Base-by-base conservation (phyloP, 2,888 invertebrate species). In the Drosophila mimica region DNA sequence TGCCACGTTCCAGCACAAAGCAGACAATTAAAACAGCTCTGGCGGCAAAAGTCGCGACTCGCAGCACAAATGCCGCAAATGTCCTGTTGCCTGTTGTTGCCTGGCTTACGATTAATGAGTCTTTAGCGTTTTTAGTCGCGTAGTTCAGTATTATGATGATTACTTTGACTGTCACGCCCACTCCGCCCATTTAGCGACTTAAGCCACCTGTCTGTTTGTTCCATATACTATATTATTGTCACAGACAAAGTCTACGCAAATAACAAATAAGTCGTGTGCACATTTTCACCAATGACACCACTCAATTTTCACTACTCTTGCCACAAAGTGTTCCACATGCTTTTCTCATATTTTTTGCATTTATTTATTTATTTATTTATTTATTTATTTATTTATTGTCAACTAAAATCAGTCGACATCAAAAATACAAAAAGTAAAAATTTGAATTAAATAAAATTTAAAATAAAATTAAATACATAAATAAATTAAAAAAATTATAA, bases 21-120 rank as follows among this genome's bases (percentile, higher is more conserved):
- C 69, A 46, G 62, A 82, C 83, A 88, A 86, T 86, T 87, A 88
- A 84, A 81, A 77, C 73, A 72, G 62, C 74, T 82, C 82, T 76
- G 74, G 56, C 68, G 65, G 82, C 79, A 64, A 82, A 86, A 76
- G 76, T 83, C 83, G 86, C 78, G 78, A 76, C 71, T 70, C 69
- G 46, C 76, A 63, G 79, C 67, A 76, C 81, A 73, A 70, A 71
- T 79, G 60, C 71, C 40, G 52, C 71, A 74, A 82, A 82, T 80
- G 83, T 83, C 82, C 75, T 74, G 80, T 79, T 46, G 68, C 25
- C 51, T 30, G 54, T 68, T 79, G 64, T 66, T 46, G 68, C n/a
- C 49, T 25, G 54, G 71, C 76, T 73, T 75, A 76, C 81, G 83
- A 91, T 91, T 91, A 91, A 91, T 90, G 90, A 89, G 91, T 90